These are phyloP conservation scores for Oryctolagus cuniculus DNA, from an alignment of 2,113 vertebrate genomes.

Conservation along the genomic window mOryCun1.1 NC_091444.1:91152001-91152500, in stretches of 20 bases:
- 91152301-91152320: not conserved
- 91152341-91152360: not conserved
- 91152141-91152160: not conserved
- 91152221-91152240: not conserved
- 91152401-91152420: not conserved
- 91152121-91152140: not conserved
- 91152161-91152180: not conserved
- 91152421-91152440: not conserved
- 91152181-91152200: not conserved
- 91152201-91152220: not conserved
- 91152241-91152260: not conserved
- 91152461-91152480: not conserved
- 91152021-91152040: conserved; percentile 2
- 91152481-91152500: not conserved
- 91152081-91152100: not conserved
- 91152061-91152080: not conserved
- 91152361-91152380: not conserved
- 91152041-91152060: conserved; percentile 24
- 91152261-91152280: not conserved
- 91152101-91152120: not conserved
- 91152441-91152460: not conserved
- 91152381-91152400: not conserved
- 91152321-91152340: conserved; percentile 41
- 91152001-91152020: not conserved
- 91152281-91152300: not conserved